Base-by-base conservation (phyloP, 2,888 invertebrate species). In the Machimus rusticus region DNA sequence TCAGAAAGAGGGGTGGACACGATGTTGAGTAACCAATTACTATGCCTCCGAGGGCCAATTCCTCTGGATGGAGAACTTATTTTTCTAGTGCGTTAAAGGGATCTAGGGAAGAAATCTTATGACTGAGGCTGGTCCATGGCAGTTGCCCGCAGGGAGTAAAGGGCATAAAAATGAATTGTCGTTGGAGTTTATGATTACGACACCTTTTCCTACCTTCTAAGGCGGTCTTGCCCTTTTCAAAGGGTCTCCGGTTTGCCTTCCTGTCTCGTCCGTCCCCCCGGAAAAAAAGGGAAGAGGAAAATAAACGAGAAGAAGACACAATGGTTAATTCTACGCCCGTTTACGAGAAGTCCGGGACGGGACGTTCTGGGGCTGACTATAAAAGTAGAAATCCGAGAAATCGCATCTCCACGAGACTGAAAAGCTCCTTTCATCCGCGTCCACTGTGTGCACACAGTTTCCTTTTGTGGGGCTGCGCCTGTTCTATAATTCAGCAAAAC, bases 11-110 rank as follows among this genome's bases (percentile, higher is more conserved):
- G 57, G 66, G 66, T 66, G 57, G 66, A 82, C 57, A 23, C 37
- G 57, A 82, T 66, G 82, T 82, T 19, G 34, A 19, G 57, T 57
- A 82, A 57, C 82, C 82, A 82, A 82, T 82, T 82, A 82, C 82
- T n/a, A 57, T 37, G 23, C 37, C 57, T 37, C 66, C 16, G 46
- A 57, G 66, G 82, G 8, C 19, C 82, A 66, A 82, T 66, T 19
- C 16, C 37, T 31, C n/a, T 43, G 12, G 12, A 43, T 12, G 9
- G 43, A 19, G 34, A 34, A 37, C 28, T 82, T 55, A 31, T 55
- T 82, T 66, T n/a, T 5, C 16, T 34, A 2, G 28, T 37, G 76
- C 76, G 28, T 79, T 79, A 79, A 79, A 43, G 23, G 51, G 79
- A 79, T 46, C 8, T 31, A 79, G 28, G 46, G 28, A 46, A 46